Conservation (phyloP, 2,113 vertebrate species). For the Microtus oregoni region DNA sequence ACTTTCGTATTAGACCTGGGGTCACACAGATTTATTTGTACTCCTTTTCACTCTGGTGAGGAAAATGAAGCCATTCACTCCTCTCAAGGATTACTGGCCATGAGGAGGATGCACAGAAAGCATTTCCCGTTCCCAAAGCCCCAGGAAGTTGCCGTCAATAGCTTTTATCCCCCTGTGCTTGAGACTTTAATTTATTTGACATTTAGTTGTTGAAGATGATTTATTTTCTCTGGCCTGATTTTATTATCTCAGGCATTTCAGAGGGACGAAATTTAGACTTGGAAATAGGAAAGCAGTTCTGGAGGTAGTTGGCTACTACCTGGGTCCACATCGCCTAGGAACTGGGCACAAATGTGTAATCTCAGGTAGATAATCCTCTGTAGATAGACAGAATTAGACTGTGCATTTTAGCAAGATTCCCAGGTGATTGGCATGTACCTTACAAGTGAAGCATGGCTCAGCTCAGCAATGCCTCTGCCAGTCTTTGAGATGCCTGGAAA, state of each 20-base stretch:
- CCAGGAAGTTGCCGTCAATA: conserved; percentile 60
- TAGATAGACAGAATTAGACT: background rate
- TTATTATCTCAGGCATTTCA: conserved; percentile 64
- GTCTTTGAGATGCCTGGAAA: background rate
- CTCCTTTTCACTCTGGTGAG: conserved; percentile 45
- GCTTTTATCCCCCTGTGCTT: conserved; percentile 64
- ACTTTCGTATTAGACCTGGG: conserved; percentile 7
- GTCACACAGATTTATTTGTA: conserved; percentile 33
- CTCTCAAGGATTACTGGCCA: conserved; percentile 46
- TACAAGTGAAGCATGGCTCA: background rate
- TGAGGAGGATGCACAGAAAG: conserved; percentile 65
- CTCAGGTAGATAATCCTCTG: background rate
- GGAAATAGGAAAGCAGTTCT: conserved; percentile 43
- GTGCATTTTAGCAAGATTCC: background rate
- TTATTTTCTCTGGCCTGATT: conserved; percentile 74
- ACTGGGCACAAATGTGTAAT: background rate
- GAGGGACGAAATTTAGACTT: conserved; percentile 42
- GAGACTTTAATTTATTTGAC: conserved; percentile 80
- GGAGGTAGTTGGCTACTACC: background rate
- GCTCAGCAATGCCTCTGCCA: background rate
- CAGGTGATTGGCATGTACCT: fast-evolving
- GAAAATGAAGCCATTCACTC: conserved; percentile 46
- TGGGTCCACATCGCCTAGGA: background rate
- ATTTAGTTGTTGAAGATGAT: conserved; percentile 75
- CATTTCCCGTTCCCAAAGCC: conserved; percentile 66